Evolutionary conservation across 35 echinoderm and acorn worm genomes (phyloP), one percentile per base, ranked within the genome.

Genomic region (Patiria miniata): DNA sequence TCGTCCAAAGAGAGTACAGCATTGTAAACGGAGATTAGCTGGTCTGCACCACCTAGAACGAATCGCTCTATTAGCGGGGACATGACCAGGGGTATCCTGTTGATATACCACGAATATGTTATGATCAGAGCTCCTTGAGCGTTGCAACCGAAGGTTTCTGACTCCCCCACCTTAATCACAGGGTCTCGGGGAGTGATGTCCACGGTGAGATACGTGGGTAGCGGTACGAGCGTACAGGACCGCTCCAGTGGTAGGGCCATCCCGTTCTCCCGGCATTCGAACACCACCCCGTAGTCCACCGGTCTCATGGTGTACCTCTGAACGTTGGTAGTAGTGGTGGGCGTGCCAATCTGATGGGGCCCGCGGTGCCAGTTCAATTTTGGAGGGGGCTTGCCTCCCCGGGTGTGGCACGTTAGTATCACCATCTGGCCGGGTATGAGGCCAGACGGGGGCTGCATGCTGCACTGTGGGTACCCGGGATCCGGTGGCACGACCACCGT

Each of bases 191-290:
- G 82, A 29, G 26, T 38, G 39, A 84, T 53, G 53, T 84, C 82
- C 33, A 84, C 82, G 32, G 53, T 84, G 12, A 84, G 51, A n/a
- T 54, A 21, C 16, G 57, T 39, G 21, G 57, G 51, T 19, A 84
- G 82, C n/a, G 82, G 82, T 22, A 61, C 57, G n/a, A 84, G 51
- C 54, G 53, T 58, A 39, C 82, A 84, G 3, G 82, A 59, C 38
- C 82, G 57, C 22, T 53, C 32, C 12, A 38, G 37, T 16, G 34
- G 37, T 12, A 59, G 36, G 8, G 82, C 36, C 14, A 33, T 15
- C 15, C 52, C 57, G 29, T 33, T 34, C 37, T 84, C 82, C 1
- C 57, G 82, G 82, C 82, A 84, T 37, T 59, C 57, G 59, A 84
- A 84, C 19, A 58, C 30, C 23, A 59, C 36, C 21, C 82, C 82